Conservation (phyloP, 2,888 invertebrate genomes). For the Pecten maximus region DNA sequence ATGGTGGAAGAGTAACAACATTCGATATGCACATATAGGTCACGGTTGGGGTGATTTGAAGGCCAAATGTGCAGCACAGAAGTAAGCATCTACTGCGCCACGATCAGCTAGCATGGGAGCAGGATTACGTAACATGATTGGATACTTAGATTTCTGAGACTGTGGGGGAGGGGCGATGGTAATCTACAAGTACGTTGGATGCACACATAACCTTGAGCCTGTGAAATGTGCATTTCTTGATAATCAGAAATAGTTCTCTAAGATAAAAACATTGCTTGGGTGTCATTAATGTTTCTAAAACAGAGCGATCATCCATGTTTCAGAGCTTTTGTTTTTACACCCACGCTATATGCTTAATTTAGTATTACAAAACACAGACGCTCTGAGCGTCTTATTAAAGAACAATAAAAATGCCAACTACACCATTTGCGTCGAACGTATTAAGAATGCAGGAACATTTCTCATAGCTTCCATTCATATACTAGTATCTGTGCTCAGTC, state of each 20-base stretch:
- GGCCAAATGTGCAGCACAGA: conserved; percentile 18
- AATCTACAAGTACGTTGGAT: conserved; percentile 29
- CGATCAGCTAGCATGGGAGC: background rate
- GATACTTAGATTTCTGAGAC: background rate
- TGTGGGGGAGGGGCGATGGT: conserved; percentile 33
- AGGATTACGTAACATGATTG: conserved; percentile 7
- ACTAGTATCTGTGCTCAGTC: background rate
- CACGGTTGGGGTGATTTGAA: background rate
- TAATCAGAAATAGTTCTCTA: conserved; percentile 13
- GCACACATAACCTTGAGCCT: background rate
- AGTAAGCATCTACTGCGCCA: background rate
- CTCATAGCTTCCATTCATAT: conserved; percentile 23
- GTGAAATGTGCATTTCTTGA: conserved; percentile 30
- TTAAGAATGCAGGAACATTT: conserved; percentile 20
- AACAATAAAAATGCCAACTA: conserved; percentile 29
- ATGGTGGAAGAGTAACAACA: background rate
- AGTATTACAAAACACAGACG: conserved; percentile 33
- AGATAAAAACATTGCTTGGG: conserved; percentile 33
- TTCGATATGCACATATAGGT: conserved; percentile 21
- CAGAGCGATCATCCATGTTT: conserved; percentile 35
- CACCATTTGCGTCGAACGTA: conserved; percentile 25
- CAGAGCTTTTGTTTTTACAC: conserved; percentile 33
- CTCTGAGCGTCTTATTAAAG: conserved; percentile 13
- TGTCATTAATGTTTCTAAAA: conserved; percentile 20
- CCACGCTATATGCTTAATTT: conserved; percentile 28